Percentiles rank a stretch among this genome's conserved stretches.
These are phyloP conservation scores for Sminthurinus aureus DNA, from an alignment of 2,888 invertebrate genomes.

Conservation along the genomic window DNA sequence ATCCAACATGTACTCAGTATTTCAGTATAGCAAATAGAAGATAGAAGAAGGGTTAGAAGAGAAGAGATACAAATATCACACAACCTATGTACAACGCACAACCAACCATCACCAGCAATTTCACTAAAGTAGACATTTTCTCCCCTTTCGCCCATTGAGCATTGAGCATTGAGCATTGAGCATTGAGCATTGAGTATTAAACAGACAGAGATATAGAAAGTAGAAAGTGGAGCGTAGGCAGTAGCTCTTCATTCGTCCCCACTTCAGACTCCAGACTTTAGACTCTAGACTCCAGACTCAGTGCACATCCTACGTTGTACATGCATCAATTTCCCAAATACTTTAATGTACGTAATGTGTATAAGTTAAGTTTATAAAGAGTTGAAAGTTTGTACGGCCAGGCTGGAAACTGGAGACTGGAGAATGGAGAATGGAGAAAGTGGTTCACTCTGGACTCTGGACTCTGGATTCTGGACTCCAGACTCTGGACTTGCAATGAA, in stretches of 20 bases:
- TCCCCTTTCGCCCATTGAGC: neutral
- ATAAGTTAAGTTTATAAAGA: neutral
- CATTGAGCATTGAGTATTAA: neutral
- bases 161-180: neutral
- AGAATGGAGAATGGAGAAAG: no score
- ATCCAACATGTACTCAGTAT: neutral
- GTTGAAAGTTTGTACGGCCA: neutral
- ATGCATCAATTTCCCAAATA: neutral
- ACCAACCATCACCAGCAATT: neutral
- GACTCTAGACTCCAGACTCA: neutral
- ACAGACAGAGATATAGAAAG: no score
- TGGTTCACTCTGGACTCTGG: no score
- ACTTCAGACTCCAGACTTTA: no score
- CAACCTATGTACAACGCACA: no score
- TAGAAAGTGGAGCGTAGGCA: no score
- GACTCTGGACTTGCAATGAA: neutral
- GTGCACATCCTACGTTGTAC: neutral
- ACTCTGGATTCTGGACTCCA: no score
- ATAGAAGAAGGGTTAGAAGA: conserved; percentile 22
- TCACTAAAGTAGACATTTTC: neutral
- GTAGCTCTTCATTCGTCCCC: no score
- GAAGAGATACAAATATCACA: conserved; percentile 3
- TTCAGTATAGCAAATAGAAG: neutral
- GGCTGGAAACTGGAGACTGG: neutral
- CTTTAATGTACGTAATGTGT: neutral